Conservation (phyloP, 2,888 invertebrate genomes). For the Metacarcinus magister region DNA sequence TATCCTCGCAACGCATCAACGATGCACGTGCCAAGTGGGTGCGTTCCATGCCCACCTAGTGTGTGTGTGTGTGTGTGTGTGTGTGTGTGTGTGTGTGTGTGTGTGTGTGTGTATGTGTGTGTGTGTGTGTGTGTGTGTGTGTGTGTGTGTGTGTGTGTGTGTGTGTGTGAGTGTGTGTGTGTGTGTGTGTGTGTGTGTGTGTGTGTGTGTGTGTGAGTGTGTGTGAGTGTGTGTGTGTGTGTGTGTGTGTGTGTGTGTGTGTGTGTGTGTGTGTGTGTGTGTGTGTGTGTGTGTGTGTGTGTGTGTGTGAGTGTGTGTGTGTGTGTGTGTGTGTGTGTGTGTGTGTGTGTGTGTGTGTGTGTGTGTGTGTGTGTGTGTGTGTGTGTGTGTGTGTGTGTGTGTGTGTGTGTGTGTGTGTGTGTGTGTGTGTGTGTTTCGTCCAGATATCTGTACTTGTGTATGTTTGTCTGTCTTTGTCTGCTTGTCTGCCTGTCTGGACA, state of each 20-base stretch:
- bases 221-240: background rate
- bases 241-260: constrained; percentile 54
- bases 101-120: constrained; percentile 22
- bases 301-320: constrained; percentile 35
- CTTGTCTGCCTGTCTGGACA: too few relatives aligned
- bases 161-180: constrained; percentile 45
- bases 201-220: constrained; percentile 1
- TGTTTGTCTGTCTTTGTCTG: background rate
- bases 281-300: constrained; percentile 11
- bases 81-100: constrained; percentile 32
- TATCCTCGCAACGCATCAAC: background rate
- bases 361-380: constrained; percentile 43
- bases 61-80: constrained; percentile 49
- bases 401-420: constrained; percentile 3
- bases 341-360: constrained; percentile 53
- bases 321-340: constrained; percentile 41
- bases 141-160: constrained; percentile 51
- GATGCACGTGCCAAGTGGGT: background rate
- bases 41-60: background rate
- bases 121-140: constrained; percentile 56
- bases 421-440: too few relatives aligned
- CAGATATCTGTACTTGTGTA: background rate
- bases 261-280: constrained; percentile 50
- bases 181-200: constrained; percentile 47
- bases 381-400: constrained; percentile 15